Conservation (phyloP, 2,888 invertebrate species). For the Leptothorax acervorum region DNA sequence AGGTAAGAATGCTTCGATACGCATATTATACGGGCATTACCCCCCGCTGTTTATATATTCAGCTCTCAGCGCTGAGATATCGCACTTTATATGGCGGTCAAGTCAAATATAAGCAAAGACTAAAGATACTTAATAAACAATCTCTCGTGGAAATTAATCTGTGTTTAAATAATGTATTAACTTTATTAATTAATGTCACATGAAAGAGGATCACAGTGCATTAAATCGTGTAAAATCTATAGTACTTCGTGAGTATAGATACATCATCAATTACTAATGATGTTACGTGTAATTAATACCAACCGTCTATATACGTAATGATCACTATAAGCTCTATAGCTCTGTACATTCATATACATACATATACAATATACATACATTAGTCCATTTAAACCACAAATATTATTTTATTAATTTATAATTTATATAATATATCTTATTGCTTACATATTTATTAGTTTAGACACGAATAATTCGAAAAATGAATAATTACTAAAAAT, state of each 20-base stretch:
- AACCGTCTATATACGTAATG: neutral
- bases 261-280: constrained; percentile 12
- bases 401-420: neutral
- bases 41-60: constrained; percentile 42
- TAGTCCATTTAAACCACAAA: neutral
- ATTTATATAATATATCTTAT: neutral
- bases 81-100: neutral
- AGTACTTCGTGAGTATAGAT: neutral
- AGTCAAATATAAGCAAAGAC: constrained; percentile 3
- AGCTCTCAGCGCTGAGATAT: constrained; percentile 12
- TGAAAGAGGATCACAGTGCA: neutral
- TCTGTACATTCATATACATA: neutral
- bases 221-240: constrained; percentile 6
- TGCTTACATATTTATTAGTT: neutral
- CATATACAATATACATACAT: neutral
- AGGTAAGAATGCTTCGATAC: constrained; percentile 44
- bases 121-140: neutral
- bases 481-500: neutral
- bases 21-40: constrained; percentile 51
- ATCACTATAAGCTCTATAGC: neutral
- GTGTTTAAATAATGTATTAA: constrained; percentile 11
- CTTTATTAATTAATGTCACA: neutral
- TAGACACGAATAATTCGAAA: neutral
- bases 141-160: neutral
- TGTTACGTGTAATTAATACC: constrained; percentile 18